Percentiles rank a stretch among this genome's conserved stretches.
Evolutionary conservation across 2,113 vertebrate species (phyloP).

Genomic region (Alaudala cheleensis): DNA sequence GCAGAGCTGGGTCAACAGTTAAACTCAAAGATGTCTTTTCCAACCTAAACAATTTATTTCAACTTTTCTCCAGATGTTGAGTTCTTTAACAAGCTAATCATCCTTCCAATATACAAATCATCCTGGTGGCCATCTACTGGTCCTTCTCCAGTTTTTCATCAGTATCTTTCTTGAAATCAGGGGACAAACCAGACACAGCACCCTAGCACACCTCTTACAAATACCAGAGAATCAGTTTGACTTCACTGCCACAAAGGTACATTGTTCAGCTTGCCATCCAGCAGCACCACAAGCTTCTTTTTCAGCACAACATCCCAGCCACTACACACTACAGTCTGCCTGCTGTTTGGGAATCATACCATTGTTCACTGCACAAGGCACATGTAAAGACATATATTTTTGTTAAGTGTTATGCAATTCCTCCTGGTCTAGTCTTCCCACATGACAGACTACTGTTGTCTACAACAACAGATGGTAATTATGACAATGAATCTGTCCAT

Average conservation of each 20-base stretch:
- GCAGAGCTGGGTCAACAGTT: background rate
- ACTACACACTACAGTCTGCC: background rate
- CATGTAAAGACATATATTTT: too few relatives aligned
- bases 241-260: background rate
- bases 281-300: background rate
- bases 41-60: background rate
- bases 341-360: background rate
- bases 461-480: background rate
- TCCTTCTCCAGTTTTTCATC: background rate
- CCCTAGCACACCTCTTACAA: background rate
- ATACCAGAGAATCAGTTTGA: background rate
- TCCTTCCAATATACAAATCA: background rate
- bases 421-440: background rate
- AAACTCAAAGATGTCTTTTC: background rate
- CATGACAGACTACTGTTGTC: rapidly evolving
- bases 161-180: background rate
- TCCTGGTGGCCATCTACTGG: background rate
- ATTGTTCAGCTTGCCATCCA: background rate
- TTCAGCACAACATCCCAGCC: background rate
- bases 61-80: background rate
- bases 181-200: background rate
- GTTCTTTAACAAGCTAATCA: background rate
- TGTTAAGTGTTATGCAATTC: background rate
- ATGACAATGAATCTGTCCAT: background rate
- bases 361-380: background rate